Evolutionary conservation across 2,888 invertebrate species (phyloP).

Genomic region (Sericinus montela): DNA sequence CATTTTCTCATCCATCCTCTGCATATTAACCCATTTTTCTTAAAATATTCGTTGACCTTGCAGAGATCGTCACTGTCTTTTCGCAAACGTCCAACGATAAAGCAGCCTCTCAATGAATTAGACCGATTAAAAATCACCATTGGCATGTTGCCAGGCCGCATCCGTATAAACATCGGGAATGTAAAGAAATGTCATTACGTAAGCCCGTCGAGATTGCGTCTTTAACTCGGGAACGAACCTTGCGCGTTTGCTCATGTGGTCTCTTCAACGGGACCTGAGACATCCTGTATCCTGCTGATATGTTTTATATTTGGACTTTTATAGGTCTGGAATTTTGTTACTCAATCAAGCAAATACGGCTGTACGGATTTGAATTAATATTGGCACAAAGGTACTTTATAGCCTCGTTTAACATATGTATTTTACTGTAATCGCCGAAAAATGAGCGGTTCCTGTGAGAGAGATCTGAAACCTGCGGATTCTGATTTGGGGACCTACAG

Average conservation of each 20-base stretch:
- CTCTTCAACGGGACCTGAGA: slow-evolving; percentile 11
- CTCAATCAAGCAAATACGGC: no score
- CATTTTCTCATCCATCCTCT: background rate
- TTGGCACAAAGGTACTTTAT: no score
- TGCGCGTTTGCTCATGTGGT: slow-evolving; percentile 9
- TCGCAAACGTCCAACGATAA: slow-evolving; percentile 60
- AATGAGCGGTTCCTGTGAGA: no score
- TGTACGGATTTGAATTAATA: no score
- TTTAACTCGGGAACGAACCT: slow-evolving; percentile 20
- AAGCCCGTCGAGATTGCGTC: slow-evolving; percentile 34
- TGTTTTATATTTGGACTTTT: no score
- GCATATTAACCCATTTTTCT: background rate
- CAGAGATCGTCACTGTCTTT: slow-evolving; percentile 62
- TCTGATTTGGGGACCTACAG: no score
- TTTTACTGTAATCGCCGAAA: no score
- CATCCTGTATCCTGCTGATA: no score
- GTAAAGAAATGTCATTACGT: slow-evolving; percentile 69
- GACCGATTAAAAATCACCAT: slow-evolving; percentile 72
- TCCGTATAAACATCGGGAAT: slow-evolving; percentile 71
- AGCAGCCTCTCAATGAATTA: slow-evolving; percentile 71
- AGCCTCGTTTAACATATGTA: no score
- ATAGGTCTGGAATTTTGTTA: no score
- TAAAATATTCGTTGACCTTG: slow-evolving; percentile 57
- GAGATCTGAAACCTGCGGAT: no score
- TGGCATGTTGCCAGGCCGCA: slow-evolving; percentile 65